phyloP scores from a whole-genome alignment of 2,888 invertebrate genomes.

The Stenichneumon culpator region DNA sequence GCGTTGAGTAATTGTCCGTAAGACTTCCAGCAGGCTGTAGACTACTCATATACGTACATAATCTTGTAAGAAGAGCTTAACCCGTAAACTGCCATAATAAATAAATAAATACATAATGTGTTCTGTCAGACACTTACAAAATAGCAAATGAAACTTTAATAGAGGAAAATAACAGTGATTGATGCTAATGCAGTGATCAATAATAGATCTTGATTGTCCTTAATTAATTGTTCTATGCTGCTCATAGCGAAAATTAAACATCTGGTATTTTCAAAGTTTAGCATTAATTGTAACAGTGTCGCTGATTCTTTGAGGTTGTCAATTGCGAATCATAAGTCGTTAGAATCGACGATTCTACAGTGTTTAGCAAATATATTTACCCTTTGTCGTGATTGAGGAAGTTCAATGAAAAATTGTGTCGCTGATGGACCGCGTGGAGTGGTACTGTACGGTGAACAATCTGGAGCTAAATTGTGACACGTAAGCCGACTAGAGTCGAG shows the following conservation, averaged over 20 bases:
- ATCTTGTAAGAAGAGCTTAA: no score
- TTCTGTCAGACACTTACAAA: not conserved
- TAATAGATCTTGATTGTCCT: not conserved
- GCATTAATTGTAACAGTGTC: slow-evolving; percentile 3
- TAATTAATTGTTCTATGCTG: not conserved
- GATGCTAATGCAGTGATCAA: not conserved
- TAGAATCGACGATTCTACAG: not conserved
- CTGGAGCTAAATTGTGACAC: slow-evolving; percentile 35
- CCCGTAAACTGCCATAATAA: no score
- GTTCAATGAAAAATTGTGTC: slow-evolving; percentile 2
- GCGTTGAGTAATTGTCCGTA: no score
- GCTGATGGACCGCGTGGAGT: not conserved
- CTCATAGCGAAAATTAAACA: not conserved
- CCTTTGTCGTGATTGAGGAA: not conserved
- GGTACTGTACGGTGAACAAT: slow-evolving; percentile 28
- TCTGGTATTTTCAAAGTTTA: not conserved
- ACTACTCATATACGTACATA: no score
- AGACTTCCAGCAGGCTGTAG: no score
- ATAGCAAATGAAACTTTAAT: not conserved
- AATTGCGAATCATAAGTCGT: not conserved
- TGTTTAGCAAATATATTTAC: slow-evolving; percentile 20
- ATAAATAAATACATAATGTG: no score
- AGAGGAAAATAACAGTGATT: not conserved
- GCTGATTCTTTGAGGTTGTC: not conserved
- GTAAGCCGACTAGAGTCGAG: slow-evolving; percentile 5